Evolutionary conservation across 92 coral and sea anemone genomes (phyloP).

Genomic region (Phenganax marumi): DNA sequence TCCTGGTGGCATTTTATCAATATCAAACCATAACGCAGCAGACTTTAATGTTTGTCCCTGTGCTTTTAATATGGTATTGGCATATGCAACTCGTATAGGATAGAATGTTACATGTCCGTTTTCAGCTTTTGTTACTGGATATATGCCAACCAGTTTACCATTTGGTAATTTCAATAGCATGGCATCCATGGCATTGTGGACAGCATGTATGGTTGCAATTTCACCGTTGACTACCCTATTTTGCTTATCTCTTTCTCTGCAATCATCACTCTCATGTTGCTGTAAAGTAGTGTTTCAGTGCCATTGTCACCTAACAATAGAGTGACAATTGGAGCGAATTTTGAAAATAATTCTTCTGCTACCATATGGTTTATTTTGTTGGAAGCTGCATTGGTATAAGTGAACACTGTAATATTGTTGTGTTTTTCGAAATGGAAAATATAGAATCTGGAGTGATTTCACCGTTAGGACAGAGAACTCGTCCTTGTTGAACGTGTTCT

Average conservation of each 20-base stretch:
- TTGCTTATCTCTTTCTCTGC: slow-evolving; percentile 25
- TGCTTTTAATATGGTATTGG: slow-evolving; percentile 36
- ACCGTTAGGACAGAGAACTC: not conserved
- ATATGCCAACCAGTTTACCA: not conserved
- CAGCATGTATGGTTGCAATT: slow-evolving; percentile 1
- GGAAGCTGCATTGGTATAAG: not conserved
- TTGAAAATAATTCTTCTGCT: not conserved
- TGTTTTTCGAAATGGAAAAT: not conserved
- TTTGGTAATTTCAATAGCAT: not conserved
- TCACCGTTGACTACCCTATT: slow-evolving; percentile 41
- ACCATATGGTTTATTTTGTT: not conserved
- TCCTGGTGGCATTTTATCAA: slow-evolving; percentile 26
- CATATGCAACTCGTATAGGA: slow-evolving; percentile 41
- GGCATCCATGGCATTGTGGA: not conserved
- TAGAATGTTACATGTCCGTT: not conserved
- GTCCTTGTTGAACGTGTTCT: not conserved
- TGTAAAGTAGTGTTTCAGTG: not conserved
- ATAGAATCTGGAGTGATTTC: not conserved
- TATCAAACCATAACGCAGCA: slow-evolving; percentile 37
- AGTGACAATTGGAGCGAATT: not conserved
- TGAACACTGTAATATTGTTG: not conserved
- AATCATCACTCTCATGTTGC: slow-evolving; percentile 17
- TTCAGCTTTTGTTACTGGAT: slow-evolving; percentile 19
- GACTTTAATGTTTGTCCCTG: not conserved
- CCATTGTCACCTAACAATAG: not conserved